These are phyloP conservation scores for Silurus aristotelis DNA, from an alignment of 2,797 vertebrate genomes.

Conservation along the genomic window DNA sequence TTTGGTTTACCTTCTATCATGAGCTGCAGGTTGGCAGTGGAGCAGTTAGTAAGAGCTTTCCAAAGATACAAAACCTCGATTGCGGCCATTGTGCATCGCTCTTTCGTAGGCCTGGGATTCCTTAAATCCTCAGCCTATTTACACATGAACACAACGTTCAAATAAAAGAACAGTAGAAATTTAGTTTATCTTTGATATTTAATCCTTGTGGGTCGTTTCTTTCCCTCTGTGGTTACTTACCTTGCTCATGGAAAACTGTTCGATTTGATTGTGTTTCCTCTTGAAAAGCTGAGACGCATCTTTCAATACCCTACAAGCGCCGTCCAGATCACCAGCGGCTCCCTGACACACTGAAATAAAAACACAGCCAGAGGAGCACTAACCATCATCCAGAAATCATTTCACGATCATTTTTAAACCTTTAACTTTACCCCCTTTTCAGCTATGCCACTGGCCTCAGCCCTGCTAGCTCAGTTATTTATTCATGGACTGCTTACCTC, in stretches of 20 bases:
- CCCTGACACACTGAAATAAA: conserved; percentile 86
- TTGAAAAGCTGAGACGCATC: conserved; percentile 91
- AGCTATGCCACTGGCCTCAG: not conserved
- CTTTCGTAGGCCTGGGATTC: conserved; percentile 80
- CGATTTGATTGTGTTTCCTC: conserved; percentile 96
- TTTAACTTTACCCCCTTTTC: not conserved
- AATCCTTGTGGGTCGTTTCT: not conserved
- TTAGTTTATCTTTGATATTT: not conserved
- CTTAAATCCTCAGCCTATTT: conserved; percentile 86
- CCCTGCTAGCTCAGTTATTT: too few species aligned
- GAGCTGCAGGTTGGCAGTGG: conserved; percentile 82
- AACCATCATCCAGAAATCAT: too few species aligned
- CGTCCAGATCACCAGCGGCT: conserved; percentile 85
- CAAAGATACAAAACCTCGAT: conserved; percentile 94
- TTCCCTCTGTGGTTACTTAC: conserved; percentile 49
- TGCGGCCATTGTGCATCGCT: conserved; percentile 87
- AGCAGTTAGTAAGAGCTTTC: conserved; percentile 94
- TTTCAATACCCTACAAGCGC: conserved; percentile 84
- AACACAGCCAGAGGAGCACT: not conserved
- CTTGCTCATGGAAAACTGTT: conserved; percentile 90
- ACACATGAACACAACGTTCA: not conserved
- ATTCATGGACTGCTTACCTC: conserved; percentile 75
- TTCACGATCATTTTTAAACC: not conserved
- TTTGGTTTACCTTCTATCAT: conserved; percentile 86
- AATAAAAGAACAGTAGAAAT: not conserved